phyloP scores from a whole-genome alignment of 2,113 vertebrate genomes.

The Pelmatolapia mariae region DNA sequence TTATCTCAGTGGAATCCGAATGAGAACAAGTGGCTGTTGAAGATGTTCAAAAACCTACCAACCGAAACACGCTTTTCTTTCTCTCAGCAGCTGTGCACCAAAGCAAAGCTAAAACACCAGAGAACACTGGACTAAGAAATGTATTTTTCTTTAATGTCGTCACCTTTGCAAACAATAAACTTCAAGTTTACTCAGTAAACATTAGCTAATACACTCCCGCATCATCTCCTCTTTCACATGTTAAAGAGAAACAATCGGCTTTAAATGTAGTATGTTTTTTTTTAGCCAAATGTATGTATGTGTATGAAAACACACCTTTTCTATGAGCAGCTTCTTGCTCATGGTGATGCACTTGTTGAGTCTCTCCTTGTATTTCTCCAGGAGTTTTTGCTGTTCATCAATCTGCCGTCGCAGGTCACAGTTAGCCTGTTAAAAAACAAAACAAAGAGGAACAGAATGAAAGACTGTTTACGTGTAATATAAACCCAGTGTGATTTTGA shows the following conservation, averaged over 20 bases:
- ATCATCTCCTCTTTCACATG: not conserved
- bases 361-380: conserved; percentile 98
- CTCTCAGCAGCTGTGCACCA: not conserved
- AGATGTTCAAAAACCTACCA: not conserved
- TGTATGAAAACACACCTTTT: conserved; percentile 78
- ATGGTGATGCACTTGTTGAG: conserved; percentile 99
- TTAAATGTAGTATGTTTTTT: not conserved
- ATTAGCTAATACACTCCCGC: not conserved
- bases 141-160: not conserved
- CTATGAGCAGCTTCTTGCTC: conserved; percentile 98
- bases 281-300: not conserved
- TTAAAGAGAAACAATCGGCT: not conserved
- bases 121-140: not conserved
- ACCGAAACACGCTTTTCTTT: not conserved
- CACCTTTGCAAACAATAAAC: not conserved
- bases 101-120: not conserved
- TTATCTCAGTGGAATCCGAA: not conserved
- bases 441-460: not conserved
- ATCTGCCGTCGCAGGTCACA: conserved; percentile 98
- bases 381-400: conserved; percentile 97
- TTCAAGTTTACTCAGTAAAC: not conserved
- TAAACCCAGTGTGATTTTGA: not conserved
- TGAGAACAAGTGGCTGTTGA: not conserved
- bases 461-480: not conserved
- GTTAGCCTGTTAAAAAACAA: conserved; percentile 79